These are phyloP conservation scores for Agrochola macilenta DNA, from an alignment of 2,888 invertebrate species.

Conservation along the genomic window DNA sequence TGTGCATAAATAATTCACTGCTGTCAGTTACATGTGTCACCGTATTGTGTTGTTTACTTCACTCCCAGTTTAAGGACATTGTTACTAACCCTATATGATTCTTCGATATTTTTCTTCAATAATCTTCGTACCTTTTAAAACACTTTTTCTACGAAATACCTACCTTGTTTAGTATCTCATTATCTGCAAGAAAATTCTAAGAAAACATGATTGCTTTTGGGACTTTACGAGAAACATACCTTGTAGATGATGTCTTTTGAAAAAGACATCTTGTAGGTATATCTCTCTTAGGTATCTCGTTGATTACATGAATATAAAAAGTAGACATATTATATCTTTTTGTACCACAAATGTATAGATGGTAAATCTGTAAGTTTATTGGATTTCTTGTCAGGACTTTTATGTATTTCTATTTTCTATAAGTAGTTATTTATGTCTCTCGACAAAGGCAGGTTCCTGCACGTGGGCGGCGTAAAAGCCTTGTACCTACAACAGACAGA, in stretches of 20 bases:
- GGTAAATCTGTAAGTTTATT: neutral
- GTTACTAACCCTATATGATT: no score
- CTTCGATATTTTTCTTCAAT: neutral
- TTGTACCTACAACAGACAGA: neutral
- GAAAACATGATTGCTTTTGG: slow-evolving; percentile 19
- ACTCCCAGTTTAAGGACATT: no score
- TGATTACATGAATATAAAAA: slow-evolving; percentile 1
- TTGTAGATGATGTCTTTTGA: no score
- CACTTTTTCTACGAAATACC: neutral
- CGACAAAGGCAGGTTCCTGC: neutral
- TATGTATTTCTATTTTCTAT: neutral
- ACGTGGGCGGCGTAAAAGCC: neutral
- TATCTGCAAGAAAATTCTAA: slow-evolving; percentile 23
- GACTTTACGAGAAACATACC: slow-evolving; percentile 6
- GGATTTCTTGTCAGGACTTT: neutral
- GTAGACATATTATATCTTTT: neutral
- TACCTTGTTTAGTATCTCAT: slow-evolving; percentile 1
- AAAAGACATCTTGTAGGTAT: neutral
- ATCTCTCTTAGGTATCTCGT: neutral
- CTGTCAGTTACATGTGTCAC: no score
- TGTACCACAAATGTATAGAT: neutral
- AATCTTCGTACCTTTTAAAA: neutral
- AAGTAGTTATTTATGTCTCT: neutral
- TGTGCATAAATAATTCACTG: no score
- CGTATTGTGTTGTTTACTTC: no score